These are phyloP conservation scores for Pipa parva DNA, from an alignment of 2,113 vertebrate species.

Conservation along the genomic window DNA sequence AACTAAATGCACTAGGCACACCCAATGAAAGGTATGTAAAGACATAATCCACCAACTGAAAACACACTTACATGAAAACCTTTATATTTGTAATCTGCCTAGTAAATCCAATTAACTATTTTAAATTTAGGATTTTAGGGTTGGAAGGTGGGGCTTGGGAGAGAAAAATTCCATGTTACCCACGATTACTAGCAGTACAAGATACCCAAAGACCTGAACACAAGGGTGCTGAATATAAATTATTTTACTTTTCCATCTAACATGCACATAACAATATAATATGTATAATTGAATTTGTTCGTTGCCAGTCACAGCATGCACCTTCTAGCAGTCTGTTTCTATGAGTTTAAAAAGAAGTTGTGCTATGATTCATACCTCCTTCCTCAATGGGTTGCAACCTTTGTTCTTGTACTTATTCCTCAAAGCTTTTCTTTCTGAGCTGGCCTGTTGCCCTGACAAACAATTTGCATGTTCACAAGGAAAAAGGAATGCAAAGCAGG, in stretches of 20 bases:
- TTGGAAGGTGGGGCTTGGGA: no score
- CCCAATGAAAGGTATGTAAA: no score
- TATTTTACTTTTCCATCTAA: neutral
- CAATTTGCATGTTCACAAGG: neutral
- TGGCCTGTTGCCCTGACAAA: neutral
- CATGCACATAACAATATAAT: neutral
- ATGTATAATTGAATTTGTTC: neutral
- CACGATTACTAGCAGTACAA: neutral
- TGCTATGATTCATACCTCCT: neutral
- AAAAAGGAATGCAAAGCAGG: neutral
- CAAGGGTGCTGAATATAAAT: no score
- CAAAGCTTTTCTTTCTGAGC: neutral
- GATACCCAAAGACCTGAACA: no score
- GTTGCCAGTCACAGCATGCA: neutral
- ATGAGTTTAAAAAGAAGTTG: neutral
- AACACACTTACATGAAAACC: no score
- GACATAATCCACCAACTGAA: no score
- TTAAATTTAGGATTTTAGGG: no score
- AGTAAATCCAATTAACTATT: no score
- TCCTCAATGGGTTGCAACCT: neutral
- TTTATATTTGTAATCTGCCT: no score
- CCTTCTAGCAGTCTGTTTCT: neutral
- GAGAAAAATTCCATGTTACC: no score
- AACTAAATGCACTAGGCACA: no score
- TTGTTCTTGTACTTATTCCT: neutral